These are phyloP conservation scores for Motacilla alba DNA, from an alignment of 2,113 vertebrate species.

Conservation along the genomic window DNA sequence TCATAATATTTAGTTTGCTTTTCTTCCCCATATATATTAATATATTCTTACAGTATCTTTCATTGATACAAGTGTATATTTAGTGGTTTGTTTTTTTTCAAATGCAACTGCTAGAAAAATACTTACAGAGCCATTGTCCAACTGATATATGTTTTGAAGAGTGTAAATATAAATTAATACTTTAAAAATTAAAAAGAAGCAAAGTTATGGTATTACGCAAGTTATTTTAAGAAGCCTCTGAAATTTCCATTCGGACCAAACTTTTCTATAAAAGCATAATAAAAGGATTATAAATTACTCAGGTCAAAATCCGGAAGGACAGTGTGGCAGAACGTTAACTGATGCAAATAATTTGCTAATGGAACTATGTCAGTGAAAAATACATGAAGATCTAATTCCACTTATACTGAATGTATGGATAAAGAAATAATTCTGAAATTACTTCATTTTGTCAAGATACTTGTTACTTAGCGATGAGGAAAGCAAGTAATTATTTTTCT, in stretches of 20 bases:
- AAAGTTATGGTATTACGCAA: neutral
- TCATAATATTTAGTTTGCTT: neutral
- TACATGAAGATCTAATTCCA: neutral
- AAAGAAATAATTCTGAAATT: neutral
- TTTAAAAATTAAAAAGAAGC: neutral
- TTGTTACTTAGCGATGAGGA: neutral
- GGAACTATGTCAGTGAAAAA: neutral
- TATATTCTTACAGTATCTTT: neutral
- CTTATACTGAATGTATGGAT: neutral
- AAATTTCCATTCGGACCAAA: neutral
- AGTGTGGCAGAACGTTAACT: neutral
- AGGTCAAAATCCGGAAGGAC: neutral
- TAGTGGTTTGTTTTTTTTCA: neutral
- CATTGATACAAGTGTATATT: neutral
- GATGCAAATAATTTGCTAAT: neutral
- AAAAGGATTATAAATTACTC: neutral
- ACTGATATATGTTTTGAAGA: neutral
- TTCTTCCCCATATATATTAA: neutral
- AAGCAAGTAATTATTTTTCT: neutral
- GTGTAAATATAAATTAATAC: neutral
- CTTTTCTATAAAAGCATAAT: neutral
- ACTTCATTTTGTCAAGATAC: neutral
- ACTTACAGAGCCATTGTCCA: neutral
- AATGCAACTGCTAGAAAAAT: neutral
- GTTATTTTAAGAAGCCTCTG: neutral